Evolutionary conservation across 2,888 invertebrate species (phyloP).

Genomic region (Dicyrtomina minuta): DNA sequence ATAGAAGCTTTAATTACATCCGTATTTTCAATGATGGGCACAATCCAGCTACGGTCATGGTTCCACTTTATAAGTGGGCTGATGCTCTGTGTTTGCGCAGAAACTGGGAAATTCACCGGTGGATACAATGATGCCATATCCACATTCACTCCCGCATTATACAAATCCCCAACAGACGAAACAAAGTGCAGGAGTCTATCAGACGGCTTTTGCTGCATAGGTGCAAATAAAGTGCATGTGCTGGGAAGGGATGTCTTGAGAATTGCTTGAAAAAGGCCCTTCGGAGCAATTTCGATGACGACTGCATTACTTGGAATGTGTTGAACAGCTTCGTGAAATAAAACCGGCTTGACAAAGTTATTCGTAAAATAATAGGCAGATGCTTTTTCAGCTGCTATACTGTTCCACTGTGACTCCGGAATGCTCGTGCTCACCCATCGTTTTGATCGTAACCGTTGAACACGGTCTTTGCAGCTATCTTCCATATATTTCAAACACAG

Average conservation of each 20-base stretch:
- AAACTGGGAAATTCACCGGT: slow-evolving; percentile 75
- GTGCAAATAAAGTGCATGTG: not conserved
- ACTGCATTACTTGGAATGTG: slow-evolving; percentile 61
- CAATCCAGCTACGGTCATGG: slow-evolving; percentile 62
- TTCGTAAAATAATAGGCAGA: slow-evolving; percentile 14
- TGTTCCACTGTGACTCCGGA: slow-evolving; percentile 48
- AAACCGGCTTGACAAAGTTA: slow-evolving; percentile 2
- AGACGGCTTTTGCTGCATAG: slow-evolving; percentile 65
- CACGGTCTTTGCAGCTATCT: not conserved
- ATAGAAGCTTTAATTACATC: not conserved
- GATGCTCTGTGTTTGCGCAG: slow-evolving; percentile 80
- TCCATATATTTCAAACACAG: not conserved
- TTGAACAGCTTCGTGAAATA: slow-evolving; percentile 57
- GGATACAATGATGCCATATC: slow-evolving; percentile 74
- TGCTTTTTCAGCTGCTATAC: slow-evolving; percentile 60
- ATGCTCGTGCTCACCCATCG: slow-evolving; percentile 6
- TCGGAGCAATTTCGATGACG: slow-evolving; percentile 49
- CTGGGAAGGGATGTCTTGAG: slow-evolving; percentile 61
- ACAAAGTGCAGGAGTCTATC: slow-evolving; percentile 71
- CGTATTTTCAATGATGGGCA: not conserved
- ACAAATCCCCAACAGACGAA: slow-evolving; percentile 77
- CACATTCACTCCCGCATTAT: slow-evolving; percentile 76
- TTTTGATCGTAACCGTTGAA: slow-evolving; percentile 45
- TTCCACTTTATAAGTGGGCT: slow-evolving; percentile 85
- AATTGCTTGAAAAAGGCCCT: slow-evolving; percentile 58